Conservation (phyloP, 1,140 invertebrate genomes). For the Pemphigus obesinymphae region DNA sequence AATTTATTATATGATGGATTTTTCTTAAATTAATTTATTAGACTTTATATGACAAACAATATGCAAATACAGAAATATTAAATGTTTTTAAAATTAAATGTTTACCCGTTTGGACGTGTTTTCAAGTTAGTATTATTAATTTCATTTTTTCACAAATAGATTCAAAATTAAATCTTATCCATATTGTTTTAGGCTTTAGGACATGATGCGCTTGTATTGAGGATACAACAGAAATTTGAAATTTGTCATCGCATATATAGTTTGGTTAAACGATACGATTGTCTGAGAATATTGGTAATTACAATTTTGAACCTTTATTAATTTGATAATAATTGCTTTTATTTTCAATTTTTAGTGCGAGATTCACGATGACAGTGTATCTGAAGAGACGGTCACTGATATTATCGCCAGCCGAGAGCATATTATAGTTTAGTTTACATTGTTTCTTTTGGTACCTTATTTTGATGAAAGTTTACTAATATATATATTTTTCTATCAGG, state of each 20-base stretch:
- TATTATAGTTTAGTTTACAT: constrained; percentile 23
- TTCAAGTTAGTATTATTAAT: constrained; percentile 1
- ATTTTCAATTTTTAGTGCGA: background rate
- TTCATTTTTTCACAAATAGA: background rate
- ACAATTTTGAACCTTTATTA: background rate
- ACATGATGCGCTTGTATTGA: background rate
- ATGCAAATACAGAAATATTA: background rate
- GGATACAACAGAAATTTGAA: constrained; percentile 23
- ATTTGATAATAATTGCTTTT: background rate
- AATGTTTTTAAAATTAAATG: constrained; percentile 32
- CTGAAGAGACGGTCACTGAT: constrained; percentile 16
- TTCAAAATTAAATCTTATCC: background rate
- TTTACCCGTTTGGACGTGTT: constrained; percentile 28
- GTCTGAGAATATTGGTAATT: constrained; percentile 19
- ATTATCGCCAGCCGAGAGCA: background rate
- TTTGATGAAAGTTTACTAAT: too few relatives aligned
- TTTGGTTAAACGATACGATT: constrained; percentile 19
- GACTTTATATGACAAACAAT: constrained; percentile 23
- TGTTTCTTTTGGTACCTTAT: background rate
- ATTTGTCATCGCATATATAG: constrained; percentile 15
- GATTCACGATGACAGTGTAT: background rate
- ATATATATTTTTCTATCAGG: constrained; percentile 55
- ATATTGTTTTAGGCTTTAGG: constrained; percentile 3
- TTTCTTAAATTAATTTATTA: background rate
- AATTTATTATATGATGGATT: background rate